Evolutionary conservation across 2,888 invertebrate species (phyloP), one percentile per base, ranked within the genome.

Genomic region (Muscina levida): DNA sequence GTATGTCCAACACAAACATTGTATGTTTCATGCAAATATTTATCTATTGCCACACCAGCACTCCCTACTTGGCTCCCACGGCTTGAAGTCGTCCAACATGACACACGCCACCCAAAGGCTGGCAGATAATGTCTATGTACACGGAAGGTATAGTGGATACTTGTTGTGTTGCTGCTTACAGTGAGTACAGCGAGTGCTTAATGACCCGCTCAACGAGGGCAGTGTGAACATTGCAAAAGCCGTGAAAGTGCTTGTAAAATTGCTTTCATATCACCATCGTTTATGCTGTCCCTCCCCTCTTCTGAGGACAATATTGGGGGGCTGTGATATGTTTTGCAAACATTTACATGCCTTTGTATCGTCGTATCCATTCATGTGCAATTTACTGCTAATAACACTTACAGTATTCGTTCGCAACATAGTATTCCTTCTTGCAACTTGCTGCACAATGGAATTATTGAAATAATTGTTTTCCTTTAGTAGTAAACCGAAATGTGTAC

Each of bases 391-490:
- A 53, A 24, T 24, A 53, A 53, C 13, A 53, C 24, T 59, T n/a
- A 59, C 19, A 26, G 59, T 42, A 15, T 62, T 37, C 8, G 22
- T 31, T 26, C 17, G 39, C 37, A 39, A 37, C 31, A 31, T 59
- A 5, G 31, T 31, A 31, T 31, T 31, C 31, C 31, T 3, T 8
- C 3, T 11, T 19, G 6, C 22, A 22, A 11, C 19, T 39, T 62
- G 37, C 39, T 62, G 39, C 37, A 59, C 39, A 42, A 42, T 62
- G 62, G 42, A 62, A 42, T 42, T 62, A 62, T 39, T 62, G 5
- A 37, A 62, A 62, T 42, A 62, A 62, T 62, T 62, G 62, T 42
- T 62, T 62, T 22, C 62, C 39, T 42, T 13, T 42, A 42, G 62
- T 42, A 13, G 5, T 19, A 42, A 42, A 42, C 22, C 62, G 13